A percentile compares a stretch with the other conserved stretches of the same genome.
Conservation (phyloP, 2,113 vertebrate genomes). For the Nansenia antarctica region DNA sequence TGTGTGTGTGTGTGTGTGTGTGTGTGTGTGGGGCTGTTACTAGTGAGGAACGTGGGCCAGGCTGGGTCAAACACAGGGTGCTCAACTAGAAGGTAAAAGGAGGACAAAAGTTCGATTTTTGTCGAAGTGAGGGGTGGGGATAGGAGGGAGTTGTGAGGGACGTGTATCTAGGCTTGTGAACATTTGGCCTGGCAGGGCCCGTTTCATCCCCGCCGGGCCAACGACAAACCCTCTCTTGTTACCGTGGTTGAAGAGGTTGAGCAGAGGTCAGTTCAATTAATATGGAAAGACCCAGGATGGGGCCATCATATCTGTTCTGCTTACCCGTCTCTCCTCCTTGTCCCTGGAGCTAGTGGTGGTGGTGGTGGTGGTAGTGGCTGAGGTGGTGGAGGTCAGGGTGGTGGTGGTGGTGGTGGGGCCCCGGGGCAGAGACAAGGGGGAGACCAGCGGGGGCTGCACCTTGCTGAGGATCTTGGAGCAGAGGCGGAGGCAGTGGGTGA, state of each 20-base stretch:
- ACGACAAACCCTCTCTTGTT: not conserved
- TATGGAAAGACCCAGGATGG: not conserved
- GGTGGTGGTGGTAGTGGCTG: too few relatives aligned
- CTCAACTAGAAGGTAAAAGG: not conserved
- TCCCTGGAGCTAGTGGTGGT: too few relatives aligned
- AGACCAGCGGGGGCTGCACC: slow-evolving; percentile 92
- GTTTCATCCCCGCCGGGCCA: slow-evolving; percentile 4
- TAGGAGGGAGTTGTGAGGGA: not conserved
- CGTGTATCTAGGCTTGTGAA: slow-evolving; percentile 10
- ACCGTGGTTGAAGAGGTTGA: not conserved
- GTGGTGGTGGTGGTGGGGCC: slow-evolving; percentile 66
- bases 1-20: not conserved
- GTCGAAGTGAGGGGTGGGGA: slow-evolving; percentile 2
- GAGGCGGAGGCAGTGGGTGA: slow-evolving; percentile 92
- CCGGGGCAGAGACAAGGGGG: slow-evolving; percentile 78
- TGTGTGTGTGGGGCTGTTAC: not conserved
- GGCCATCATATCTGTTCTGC: slow-evolving; percentile 7
- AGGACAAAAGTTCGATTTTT: slow-evolving; percentile 12
- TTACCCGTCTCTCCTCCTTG: slow-evolving; percentile 87
- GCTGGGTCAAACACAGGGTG: not conserved
- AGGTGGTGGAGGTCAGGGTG: slow-evolving; percentile 38
- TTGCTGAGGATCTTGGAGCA: slow-evolving; percentile 99
- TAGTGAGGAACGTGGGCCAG: too few relatives aligned
- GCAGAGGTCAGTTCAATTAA: not conserved
- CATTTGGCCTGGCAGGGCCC: not conserved